Evolutionary conservation across 2,113 vertebrate genomes (phyloP), one percentile per base, ranked within the genome.

Genomic region (Bufo gargarizans): DNA sequence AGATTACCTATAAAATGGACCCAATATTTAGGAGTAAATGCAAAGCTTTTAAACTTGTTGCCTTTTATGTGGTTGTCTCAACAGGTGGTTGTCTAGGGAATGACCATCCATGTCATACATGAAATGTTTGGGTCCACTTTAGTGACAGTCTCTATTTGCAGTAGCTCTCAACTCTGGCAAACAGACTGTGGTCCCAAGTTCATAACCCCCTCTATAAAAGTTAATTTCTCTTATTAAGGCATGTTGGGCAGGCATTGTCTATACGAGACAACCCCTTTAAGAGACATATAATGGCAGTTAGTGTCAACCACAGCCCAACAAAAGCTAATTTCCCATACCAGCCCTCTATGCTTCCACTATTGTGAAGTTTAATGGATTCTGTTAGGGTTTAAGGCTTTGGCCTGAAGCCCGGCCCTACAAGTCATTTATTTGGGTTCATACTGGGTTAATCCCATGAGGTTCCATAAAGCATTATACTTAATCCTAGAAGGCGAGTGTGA

Each of bases 391-490:
- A 22, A 33, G 20, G 49, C 49, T 47, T 89, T 83, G 87, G 87
- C 81, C 49, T 4, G 6, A 3, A 71, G 81, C 87, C 87, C 59
- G 53, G 61, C 45, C 63, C 82, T 47, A 56, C n/a, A 76, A 59
- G 56, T 77, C 67, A 4, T 84, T 82, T 69, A 61, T 49, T 69
- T 84, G 76, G 71, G 81, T 78, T 89, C 82, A 67, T 56, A 84
- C 49, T 69, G 87, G 87, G 87, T 84, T 50, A 84, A 77, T 84
- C 87, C 82, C 87, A 84, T 14, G 87, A 72, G 87, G 78, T 58
- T 89, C 58, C 33, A 67, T n/a, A 76, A 69, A 56, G 71, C 82
- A 89, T 89, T 89, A 78, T 67, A 89, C 47, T 78, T 89, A 89
- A 89, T 89, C 87, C 74, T 19, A 72, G n/a, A 69, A 84, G 82